Evolutionary conservation across 23 tunicate genomes (phyloP), one percentile per base, ranked within the genome.

Genomic region (Diplosoma virens): DNA sequence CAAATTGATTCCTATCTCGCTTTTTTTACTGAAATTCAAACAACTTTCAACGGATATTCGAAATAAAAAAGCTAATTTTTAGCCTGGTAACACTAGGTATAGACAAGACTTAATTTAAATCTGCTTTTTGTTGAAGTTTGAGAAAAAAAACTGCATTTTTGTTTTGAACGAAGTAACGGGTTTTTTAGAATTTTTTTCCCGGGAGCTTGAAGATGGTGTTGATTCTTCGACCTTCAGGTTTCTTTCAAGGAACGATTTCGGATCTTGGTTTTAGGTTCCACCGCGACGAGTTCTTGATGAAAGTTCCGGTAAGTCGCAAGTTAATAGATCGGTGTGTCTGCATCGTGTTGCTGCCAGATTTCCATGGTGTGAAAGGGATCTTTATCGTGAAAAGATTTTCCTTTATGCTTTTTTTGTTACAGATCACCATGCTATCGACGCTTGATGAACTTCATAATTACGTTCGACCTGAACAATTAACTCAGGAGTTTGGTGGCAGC

Each of bases 281-380:
- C 25, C 71, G 70, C 18, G 91, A 85, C 48, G 84, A 85, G 31
- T 71, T 76, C 79, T 35, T 69, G 17, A 66, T 76, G 78, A 85
- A 85, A 84, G 91, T 85, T 70, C 84, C 89, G 89, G 89, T 84
- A 77, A 32, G 89, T 80, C n/a, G n/a, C n/a, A n/a, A n/a, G n/a
- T n/a, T n/a, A n/a, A n/a, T n/a, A n/a, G n/a, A n/a, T n/a, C n/a
- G n/a, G n/a, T n/a, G n/a, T n/a, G n/a, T n/a, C n/a, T n/a, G n/a
- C n/a, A n/a, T n/a, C n/a, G n/a, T n/a, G n/a, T n/a, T n/a, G n/a
- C n/a, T n/a, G n/a, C n/a, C n/a, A n/a, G n/a, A 7, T 41, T 9
- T 41, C 14, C 9, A 41, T 41, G 9, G 11, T 41, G 9, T 41
- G 50, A 41, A 41, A 41, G 50, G 50, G 50, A 41, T 7, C 9